Conservation (phyloP, 2,888 invertebrate genomes). For the Caenorhabditis sp. region DNA sequence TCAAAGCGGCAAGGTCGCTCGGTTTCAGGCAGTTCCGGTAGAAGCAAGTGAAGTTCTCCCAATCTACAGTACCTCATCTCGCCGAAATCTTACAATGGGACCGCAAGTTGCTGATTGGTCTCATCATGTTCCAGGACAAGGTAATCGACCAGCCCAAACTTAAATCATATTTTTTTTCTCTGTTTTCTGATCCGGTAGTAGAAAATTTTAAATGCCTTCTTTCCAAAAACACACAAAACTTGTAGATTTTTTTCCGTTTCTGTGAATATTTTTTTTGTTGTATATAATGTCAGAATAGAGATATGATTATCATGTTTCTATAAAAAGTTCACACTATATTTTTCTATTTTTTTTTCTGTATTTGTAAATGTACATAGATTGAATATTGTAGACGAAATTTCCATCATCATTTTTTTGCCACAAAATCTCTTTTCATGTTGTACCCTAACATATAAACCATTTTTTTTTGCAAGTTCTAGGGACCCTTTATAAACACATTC, state of each 20-base stretch:
- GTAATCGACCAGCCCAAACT: constrained; percentile 43
- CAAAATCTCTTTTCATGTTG: no score
- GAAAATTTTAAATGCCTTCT: neutral
- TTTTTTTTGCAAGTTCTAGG: neutral
- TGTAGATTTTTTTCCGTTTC: neutral
- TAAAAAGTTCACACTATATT: neutral
- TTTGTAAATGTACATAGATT: no score
- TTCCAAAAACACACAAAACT: no score
- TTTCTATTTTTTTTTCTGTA: no score
- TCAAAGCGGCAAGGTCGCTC: no score
- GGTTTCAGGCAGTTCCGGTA: constrained; percentile 84
- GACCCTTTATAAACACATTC: neutral
- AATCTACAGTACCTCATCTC: constrained; percentile 88
- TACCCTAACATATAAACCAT: neutral
- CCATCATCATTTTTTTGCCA: no score
- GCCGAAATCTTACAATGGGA: constrained; percentile 63
- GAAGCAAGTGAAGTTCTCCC: constrained; percentile 97
- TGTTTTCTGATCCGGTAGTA: neutral
- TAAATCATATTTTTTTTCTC: constrained; percentile 6
- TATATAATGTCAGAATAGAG: neutral
- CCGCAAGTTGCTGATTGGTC: constrained; percentile 67
- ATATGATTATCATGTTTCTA: neutral
- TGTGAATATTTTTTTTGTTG: neutral
- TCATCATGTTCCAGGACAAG: constrained; percentile 61
- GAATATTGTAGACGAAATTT: no score